Evolutionary conservation across 2,888 invertebrate genomes (phyloP).

Genomic region (Steinernema carpocapsae): DNA sequence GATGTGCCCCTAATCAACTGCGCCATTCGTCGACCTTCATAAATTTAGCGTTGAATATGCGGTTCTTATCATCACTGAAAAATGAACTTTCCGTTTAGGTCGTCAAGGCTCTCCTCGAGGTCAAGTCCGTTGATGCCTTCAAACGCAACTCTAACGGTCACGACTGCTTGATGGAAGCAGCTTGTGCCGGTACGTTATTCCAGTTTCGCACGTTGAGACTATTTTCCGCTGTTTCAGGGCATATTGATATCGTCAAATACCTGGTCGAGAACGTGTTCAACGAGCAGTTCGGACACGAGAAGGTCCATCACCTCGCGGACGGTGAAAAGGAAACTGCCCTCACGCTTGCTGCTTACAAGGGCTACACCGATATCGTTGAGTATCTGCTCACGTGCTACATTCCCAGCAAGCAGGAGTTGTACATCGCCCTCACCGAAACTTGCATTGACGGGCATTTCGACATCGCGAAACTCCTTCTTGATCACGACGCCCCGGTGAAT

Average conservation of each 20-base stretch:
- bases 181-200: constrained; percentile 44
- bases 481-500: constrained; percentile 97
- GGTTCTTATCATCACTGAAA: too few species aligned
- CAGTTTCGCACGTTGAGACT: too few species aligned
- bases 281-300: not conserved
- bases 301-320: not conserved
- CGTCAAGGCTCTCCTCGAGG: constrained; percentile 80
- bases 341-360: constrained; percentile 92
- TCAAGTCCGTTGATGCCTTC: constrained; percentile 87
- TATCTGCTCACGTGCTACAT: constrained; percentile 81
- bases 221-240: constrained; percentile 67
- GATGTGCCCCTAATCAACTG: too few species aligned
- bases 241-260: constrained; percentile 68
- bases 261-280: constrained; percentile 45
- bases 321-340: constrained; percentile 84
- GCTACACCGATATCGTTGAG: constrained; percentile 92
- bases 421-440: constrained; percentile 98
- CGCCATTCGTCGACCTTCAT: too few species aligned
- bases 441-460: constrained; percentile 99
- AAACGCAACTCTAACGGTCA: constrained; percentile 99
- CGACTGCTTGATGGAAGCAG: constrained; percentile 78
- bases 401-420: constrained; percentile 79
- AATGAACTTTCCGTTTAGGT: constrained; percentile 48
- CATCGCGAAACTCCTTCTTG: constrained; percentile 81
- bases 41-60: too few species aligned